Conservation (phyloP, 2,113 vertebrate species). For the Prionailurus viverrinus region DNA sequence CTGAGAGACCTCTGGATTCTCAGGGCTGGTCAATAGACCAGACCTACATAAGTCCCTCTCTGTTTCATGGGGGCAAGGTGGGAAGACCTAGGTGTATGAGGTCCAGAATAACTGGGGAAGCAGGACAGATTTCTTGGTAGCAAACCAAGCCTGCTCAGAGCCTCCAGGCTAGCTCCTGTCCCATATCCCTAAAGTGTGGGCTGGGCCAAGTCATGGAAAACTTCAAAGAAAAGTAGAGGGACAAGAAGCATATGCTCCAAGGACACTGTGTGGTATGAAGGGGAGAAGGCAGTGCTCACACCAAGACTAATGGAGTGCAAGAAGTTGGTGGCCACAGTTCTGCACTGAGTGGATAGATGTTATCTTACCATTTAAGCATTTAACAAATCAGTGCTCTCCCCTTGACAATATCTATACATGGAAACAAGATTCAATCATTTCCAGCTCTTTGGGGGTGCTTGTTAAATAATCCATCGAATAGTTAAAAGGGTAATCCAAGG, state of each 20-base stretch:
- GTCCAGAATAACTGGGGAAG: not conserved
- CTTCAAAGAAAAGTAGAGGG: not conserved
- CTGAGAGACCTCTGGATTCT: not conserved
- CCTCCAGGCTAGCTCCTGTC: not conserved
- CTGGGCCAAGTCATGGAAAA: not conserved
- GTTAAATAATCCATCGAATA: constrained; percentile 10
- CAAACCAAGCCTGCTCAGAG: not conserved
- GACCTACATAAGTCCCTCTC: not conserved
- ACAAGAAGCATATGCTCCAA: not conserved
- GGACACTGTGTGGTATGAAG: not conserved
- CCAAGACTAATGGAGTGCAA: not conserved
- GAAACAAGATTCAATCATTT: constrained; percentile 32
- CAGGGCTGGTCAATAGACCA: not conserved
- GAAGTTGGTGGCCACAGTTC: not conserved
- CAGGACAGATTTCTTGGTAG: not conserved
- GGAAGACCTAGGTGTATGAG: not conserved
- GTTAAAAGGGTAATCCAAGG: constrained; percentile 26
- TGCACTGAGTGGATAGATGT: not conserved
- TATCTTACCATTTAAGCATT: not conserved
- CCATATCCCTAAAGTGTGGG: not conserved
- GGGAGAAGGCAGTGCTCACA: not conserved
- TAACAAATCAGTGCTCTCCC: not conserved
- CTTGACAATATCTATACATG: not conserved
- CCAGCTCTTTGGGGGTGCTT: not conserved
- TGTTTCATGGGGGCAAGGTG: not conserved